Evolutionary conservation across 2,888 invertebrate genomes (phyloP).

Genomic region (Cheilosia variabilis): DNA sequence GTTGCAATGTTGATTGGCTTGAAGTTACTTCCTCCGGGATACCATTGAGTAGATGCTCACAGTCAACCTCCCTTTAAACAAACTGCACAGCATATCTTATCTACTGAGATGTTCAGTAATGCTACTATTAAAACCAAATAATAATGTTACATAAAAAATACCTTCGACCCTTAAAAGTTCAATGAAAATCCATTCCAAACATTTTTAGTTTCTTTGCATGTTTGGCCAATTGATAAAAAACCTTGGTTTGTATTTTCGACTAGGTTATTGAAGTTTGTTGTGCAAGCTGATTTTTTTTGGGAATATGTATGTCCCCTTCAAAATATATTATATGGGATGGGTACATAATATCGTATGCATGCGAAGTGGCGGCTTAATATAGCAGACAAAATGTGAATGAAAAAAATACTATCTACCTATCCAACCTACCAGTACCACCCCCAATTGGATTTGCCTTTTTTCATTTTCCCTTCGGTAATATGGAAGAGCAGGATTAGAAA

Average conservation of each 20-base stretch:
- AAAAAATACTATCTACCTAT: slow-evolving; percentile 62
- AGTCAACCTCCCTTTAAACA: too few relatives aligned
- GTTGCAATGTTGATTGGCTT: too few relatives aligned
- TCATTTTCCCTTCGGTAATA: slow-evolving; percentile 24
- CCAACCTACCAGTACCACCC: slow-evolving; percentile 63
- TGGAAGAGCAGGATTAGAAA: slow-evolving; percentile 26
- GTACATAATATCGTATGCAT: not conserved
- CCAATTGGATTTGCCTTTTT: slow-evolving; percentile 35
- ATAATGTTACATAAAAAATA: too few relatives aligned
- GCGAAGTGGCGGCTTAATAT: slow-evolving; percentile 33
- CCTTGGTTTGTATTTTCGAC: not conserved
- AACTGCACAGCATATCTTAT: too few relatives aligned
- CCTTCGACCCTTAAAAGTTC: too few relatives aligned
- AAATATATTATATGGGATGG: not conserved
- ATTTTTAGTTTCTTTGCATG: not conserved
- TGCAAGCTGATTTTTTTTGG: too few relatives aligned
- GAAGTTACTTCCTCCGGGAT: too few relatives aligned
- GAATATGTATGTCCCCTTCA: not conserved
- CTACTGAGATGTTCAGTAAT: too few relatives aligned
- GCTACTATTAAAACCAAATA: too few relatives aligned
- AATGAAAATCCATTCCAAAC: too few relatives aligned
- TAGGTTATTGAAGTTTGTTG: not conserved
- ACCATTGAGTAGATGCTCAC: too few relatives aligned
- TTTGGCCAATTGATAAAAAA: not conserved
- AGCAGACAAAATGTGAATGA: slow-evolving; percentile 64